These are phyloP conservation scores for Dusona sp. DNA, from an alignment of 2,888 invertebrate species.

Conservation along the genomic window DNA sequence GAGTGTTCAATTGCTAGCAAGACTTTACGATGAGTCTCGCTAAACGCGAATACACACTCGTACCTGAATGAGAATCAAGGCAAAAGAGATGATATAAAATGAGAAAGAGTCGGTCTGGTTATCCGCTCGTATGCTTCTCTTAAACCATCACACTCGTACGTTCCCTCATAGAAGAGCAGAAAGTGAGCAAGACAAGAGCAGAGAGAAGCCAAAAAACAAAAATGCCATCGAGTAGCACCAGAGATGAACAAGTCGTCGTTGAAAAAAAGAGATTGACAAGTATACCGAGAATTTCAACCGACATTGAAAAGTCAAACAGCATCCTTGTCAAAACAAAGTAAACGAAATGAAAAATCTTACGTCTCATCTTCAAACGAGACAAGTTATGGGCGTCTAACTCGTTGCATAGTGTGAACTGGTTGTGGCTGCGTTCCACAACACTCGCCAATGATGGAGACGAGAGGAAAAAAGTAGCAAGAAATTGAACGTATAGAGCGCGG, in stretches of 20 bases:
- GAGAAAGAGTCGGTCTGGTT: neutral
- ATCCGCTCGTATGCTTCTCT: neutral
- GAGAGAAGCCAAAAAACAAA: constrained; percentile 26
- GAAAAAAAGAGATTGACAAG: constrained; percentile 13
- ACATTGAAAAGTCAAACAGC: constrained; percentile 59
- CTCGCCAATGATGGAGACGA: constrained; percentile 33
- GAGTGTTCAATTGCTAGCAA: neutral
- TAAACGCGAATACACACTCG: neutral
- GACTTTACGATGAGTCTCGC: neutral
- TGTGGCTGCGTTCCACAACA: constrained; percentile 47
- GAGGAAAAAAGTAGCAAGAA: constrained; percentile 17
- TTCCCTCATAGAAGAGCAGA: neutral
- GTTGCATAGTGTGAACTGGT: constrained; percentile 68
- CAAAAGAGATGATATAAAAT: neutral
- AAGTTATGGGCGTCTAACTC: constrained; percentile 57
- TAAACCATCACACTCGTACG: neutral
- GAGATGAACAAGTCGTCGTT: constrained; percentile 8
- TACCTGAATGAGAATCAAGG: neutral
- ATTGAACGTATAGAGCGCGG: neutral
- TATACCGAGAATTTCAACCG: constrained; percentile 7
- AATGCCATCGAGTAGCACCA: neutral
- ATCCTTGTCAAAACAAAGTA: neutral
- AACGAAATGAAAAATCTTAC: constrained; percentile 54
- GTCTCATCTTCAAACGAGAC: constrained; percentile 57
- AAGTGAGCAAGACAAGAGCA: constrained; percentile 3